phyloP scores from a whole-genome alignment of 2,888 invertebrate species.

The Coronaproctus castanopsis region DNA sequence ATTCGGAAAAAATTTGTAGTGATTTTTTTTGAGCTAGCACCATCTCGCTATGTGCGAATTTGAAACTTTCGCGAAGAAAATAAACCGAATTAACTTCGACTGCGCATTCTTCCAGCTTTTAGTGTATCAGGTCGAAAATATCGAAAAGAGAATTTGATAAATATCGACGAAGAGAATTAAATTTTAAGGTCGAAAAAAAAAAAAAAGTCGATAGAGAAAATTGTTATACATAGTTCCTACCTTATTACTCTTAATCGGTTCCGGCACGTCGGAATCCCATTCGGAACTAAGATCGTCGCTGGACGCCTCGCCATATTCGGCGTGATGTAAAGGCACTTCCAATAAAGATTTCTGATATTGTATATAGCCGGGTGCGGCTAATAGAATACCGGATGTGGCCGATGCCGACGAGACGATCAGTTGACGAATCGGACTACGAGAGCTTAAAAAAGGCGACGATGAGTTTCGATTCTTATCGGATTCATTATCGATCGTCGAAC shows the following conservation, averaged over 20 bases:
- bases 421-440: conserved; percentile 7
- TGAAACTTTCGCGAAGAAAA: no score
- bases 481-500: background rate
- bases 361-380: conserved; percentile 33
- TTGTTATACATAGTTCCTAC: no score
- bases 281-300: conserved; percentile 80
- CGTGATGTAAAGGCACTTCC: conserved; percentile 45
- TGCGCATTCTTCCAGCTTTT: no score
- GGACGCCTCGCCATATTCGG: conserved; percentile 73
- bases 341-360: conserved; percentile 57
- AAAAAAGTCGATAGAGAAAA: no score
- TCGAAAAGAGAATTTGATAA: no score
- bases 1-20: no score
- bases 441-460: conserved; percentile 6
- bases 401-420: conserved; percentile 13
- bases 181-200: no score
- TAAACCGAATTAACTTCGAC: no score
- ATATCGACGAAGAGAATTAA: no score
- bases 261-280: conserved; percentile 68
- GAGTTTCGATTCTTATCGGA: background rate
- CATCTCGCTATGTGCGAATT: no score
- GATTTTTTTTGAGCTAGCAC: no score
- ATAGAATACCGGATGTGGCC: conserved; percentile 3
- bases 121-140: no score
- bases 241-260: conserved; percentile 24